Conservation (phyloP, 2,888 invertebrate species). For the Lochmaea capreae region DNA sequence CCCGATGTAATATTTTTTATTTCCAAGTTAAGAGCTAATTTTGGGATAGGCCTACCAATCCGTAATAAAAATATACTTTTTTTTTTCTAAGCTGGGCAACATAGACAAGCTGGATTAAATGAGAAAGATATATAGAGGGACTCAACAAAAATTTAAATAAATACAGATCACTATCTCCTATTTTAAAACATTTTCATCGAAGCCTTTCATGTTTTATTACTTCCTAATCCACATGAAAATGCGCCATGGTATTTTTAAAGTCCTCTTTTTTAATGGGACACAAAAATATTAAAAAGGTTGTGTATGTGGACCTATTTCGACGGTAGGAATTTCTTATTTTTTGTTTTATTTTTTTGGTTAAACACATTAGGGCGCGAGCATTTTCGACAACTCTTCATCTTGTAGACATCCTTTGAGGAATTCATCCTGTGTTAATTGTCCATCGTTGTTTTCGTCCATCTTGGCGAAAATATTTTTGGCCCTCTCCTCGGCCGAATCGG, state of each 20-base stretch:
- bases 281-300: slow-evolving; percentile 30
- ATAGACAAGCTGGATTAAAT: slow-evolving; percentile 38
- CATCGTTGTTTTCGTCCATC: slow-evolving; percentile 99
- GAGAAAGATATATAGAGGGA: slow-evolving; percentile 29
- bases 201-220: slow-evolving; percentile 31
- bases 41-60: slow-evolving; percentile 35
- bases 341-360: slow-evolving; percentile 14
- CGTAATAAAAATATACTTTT: slow-evolving; percentile 41
- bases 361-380: slow-evolving; percentile 87
- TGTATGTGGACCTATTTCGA: slow-evolving; percentile 28
- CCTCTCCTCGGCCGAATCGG: slow-evolving; percentile 96
- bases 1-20: neutral
- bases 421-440: slow-evolving; percentile 97
- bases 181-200: slow-evolving; percentile 30
- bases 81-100: slow-evolving; percentile 34
- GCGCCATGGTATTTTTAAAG: slow-evolving; percentile 33
- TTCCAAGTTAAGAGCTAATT: neutral
- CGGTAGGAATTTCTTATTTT: slow-evolving; percentile 25
- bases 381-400: slow-evolving; percentile 94
- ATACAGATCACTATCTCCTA: slow-evolving; percentile 39
- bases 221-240: slow-evolving; percentile 37
- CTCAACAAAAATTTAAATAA: slow-evolving; percentile 25
- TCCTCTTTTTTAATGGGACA: slow-evolving; percentile 24
- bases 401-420: slow-evolving; percentile 97
- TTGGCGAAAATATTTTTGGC: slow-evolving; percentile 99